Evolutionary conservation across 2,797 vertebrate genomes (phyloP).

Genomic region (Bradypodion pumilum): DNA sequence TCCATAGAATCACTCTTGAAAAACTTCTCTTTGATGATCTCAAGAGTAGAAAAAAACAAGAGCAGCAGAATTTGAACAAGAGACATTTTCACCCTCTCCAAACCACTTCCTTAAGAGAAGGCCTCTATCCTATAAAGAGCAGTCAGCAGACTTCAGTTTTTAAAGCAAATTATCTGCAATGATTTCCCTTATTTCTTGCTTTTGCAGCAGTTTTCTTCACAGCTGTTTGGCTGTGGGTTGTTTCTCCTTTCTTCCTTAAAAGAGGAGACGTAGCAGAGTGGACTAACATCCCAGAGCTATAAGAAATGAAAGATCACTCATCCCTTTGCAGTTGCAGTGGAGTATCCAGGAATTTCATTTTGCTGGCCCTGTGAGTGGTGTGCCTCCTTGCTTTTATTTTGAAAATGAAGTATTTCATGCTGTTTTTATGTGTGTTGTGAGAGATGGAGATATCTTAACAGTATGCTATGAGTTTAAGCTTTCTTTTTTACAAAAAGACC

Average conservation of each 20-base stretch:
- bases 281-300: not conserved
- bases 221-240: not conserved
- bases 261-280: rapidly evolving
- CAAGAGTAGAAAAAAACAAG: not conserved
- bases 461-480: not conserved
- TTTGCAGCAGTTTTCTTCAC: slow-evolving; percentile 28
- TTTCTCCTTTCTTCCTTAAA: not conserved
- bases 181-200: slow-evolving; percentile 25
- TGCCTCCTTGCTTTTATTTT: not conserved
- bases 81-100: slow-evolving; percentile 39
- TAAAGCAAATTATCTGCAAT: slow-evolving; percentile 18
- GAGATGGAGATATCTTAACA: no score
- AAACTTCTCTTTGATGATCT: slow-evolving; percentile 50
- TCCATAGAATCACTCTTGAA: slow-evolving; percentile 30
- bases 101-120: slow-evolving; percentile 47
- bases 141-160: slow-evolving; percentile 12
- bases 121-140: slow-evolving; percentile 1
- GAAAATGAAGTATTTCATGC: not conserved
- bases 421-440: no score
- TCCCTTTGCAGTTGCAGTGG: not conserved
- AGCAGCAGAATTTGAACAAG: slow-evolving; percentile 38
- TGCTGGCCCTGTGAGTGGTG: not conserved
- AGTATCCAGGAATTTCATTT: not conserved
- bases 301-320: not conserved
- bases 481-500: not conserved